A percentile compares a stretch with the other conserved stretches of the same genome.
phyloP scores from a whole-genome alignment of 2,888 invertebrate genomes.

The Didymodactylos carnosus region DNA sequence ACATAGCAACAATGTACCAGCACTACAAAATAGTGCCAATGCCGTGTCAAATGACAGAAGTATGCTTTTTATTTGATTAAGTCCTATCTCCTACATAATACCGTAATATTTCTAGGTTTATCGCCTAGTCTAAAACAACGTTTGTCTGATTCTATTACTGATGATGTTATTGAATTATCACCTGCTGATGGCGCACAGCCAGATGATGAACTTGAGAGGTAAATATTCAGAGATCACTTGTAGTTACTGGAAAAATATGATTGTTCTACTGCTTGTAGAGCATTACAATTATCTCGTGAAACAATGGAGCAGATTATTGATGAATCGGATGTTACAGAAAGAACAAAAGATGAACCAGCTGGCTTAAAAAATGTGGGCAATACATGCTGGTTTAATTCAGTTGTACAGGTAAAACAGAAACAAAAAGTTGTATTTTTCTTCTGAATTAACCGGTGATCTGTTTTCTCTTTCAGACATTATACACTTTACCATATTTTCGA shows the following conservation, averaged over 20 bases:
- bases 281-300: not conserved
- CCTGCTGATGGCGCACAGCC: not conserved
- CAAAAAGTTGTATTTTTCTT: not conserved
- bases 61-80: too few species aligned
- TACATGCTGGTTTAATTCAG: slow-evolving; percentile 39
- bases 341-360: slow-evolving; percentile 29
- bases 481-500: slow-evolving; percentile 34
- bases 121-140: too few species aligned
- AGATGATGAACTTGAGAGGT: not conserved
- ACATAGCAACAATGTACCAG: too few species aligned
- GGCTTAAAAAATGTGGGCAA: slow-evolving; percentile 38
- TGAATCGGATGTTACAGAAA: not conserved
- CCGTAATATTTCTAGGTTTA: too few species aligned
- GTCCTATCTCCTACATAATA: too few species aligned
- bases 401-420: slow-evolving; percentile 30
- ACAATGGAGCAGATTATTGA: not conserved
- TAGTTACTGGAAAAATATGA: not conserved
- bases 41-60: too few species aligned
- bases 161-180: not conserved
- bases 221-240: not conserved
- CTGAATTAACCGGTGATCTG: not conserved
- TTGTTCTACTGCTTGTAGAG: not conserved
- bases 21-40: too few species aligned
- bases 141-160: not conserved
- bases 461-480: slow-evolving; percentile 30